Conservation (phyloP, 2,113 vertebrate genomes). For the Pseudopipra pipra region DNA sequence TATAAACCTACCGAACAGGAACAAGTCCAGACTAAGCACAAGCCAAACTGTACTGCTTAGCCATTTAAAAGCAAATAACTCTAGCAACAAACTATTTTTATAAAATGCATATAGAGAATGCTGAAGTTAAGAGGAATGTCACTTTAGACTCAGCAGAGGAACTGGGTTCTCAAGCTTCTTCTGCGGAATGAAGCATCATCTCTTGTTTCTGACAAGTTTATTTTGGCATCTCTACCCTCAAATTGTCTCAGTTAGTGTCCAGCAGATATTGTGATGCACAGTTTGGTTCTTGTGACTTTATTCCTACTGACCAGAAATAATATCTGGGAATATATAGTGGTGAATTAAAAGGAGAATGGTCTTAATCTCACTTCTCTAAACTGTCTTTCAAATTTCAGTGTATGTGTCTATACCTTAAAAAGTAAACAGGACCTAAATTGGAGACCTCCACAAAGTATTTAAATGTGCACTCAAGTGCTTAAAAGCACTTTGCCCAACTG, state of each 20-base stretch:
- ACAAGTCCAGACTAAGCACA: slow-evolving; percentile 3
- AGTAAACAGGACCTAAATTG: not conserved
- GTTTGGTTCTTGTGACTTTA: not conserved
- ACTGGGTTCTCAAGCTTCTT: not conserved
- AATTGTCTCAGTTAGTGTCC: rapidly evolving
- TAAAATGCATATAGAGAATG: not conserved
- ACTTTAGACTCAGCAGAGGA: not conserved
- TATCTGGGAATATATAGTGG: not conserved
- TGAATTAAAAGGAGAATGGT: not conserved
- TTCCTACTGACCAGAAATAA: not conserved
- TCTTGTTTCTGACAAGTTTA: not conserved
- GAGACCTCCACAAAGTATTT: not conserved
- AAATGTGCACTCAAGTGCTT: not conserved
- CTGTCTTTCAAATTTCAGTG: not conserved
- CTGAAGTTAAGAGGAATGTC: not conserved
- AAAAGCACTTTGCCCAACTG: not conserved
- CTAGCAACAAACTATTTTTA: not conserved
- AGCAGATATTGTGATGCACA: not conserved
- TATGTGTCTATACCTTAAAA: not conserved
- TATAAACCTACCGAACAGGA: slow-evolving; percentile 31
- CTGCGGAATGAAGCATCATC: not conserved
- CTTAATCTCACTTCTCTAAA: not conserved
- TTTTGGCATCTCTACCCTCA: not conserved
- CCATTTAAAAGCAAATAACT: not conserved
- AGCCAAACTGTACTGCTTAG: not conserved